phyloP scores from a whole-genome alignment of 2,797 vertebrate species.

The Fringilla coelebs region DNA sequence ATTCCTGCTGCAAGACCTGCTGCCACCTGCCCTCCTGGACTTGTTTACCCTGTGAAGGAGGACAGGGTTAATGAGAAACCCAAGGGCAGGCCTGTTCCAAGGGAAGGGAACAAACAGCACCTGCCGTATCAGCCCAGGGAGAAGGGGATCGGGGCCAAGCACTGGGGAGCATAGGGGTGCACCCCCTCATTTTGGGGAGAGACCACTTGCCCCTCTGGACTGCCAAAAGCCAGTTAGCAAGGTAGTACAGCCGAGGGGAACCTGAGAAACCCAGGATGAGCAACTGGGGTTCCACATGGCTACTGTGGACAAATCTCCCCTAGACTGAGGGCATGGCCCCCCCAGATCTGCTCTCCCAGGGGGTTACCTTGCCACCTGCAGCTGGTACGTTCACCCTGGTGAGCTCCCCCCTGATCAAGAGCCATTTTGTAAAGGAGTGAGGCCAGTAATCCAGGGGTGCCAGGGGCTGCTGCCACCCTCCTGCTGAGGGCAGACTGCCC shows the following conservation, averaged over 20 bases:
- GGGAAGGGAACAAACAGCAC: neutral
- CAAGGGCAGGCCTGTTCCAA: neutral
- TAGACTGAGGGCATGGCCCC: neutral
- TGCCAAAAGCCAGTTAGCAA: accelerated
- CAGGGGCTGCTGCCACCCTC: neutral
- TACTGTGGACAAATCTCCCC: neutral
- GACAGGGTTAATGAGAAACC: neutral
- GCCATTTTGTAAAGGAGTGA: neutral
- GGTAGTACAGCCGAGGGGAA: neutral
- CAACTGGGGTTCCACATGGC: neutral
- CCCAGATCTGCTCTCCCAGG: accelerated
- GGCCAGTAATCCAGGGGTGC: neutral
- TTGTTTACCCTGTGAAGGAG: neutral
- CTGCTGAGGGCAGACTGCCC: neutral
- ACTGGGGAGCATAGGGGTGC: neutral
- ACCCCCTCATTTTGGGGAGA: neutral
- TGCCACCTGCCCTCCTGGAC: neutral
- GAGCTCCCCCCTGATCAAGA: neutral
- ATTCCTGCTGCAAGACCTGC: neutral
- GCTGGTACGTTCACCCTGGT: accelerated
- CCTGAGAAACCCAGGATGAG: neutral
- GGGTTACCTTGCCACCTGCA: neutral
- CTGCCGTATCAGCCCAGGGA: neutral
- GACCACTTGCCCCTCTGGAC: too few species aligned
- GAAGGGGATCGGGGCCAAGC: accelerated